phyloP scores from a whole-genome alignment of 2,113 vertebrate genomes.

The Triplophysa dalaica region DNA sequence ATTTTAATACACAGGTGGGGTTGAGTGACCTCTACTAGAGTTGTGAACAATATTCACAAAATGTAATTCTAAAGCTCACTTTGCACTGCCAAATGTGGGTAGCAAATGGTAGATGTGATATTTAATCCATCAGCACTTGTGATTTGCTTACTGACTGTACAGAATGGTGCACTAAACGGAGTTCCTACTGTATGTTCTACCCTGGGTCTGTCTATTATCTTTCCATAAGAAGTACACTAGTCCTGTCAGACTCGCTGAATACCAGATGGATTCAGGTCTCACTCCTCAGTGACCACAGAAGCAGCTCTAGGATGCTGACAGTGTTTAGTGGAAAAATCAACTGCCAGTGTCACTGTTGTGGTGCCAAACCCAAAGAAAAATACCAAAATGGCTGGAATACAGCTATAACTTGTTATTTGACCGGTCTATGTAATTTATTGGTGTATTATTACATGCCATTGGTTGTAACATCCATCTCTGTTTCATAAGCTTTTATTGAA shows the following conservation, averaged over 20 bases:
- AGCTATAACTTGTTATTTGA: slow-evolving; percentile 1
- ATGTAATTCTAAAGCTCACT: too few species aligned
- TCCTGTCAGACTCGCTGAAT: not conserved
- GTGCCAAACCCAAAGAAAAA: not conserved
- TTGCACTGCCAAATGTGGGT: too few species aligned
- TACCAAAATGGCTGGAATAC: not conserved
- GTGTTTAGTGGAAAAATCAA: slow-evolving; percentile 5
- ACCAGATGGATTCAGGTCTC: slow-evolving; percentile 24
- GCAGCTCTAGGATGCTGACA: slow-evolving; percentile 26
- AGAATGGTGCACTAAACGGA: too few species aligned
- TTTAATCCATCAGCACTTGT: too few species aligned
- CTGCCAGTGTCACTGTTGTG: not conserved
- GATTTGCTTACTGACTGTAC: too few species aligned
- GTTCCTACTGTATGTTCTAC: too few species aligned
- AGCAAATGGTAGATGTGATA: too few species aligned
- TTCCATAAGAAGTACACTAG: too few species aligned
- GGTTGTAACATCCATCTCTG: not conserved
- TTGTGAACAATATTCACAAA: too few species aligned
- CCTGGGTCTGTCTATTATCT: too few species aligned
- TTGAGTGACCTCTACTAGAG: too few species aligned
- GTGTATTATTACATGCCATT: not conserved
- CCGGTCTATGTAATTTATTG: not conserved
- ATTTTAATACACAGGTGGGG: too few species aligned
- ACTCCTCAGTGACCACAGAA: slow-evolving; percentile 9
- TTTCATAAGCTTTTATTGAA: not conserved